phyloP scores from a whole-genome alignment of 2,797 vertebrate genomes.

The Mormyrops boulengeri region DNA sequence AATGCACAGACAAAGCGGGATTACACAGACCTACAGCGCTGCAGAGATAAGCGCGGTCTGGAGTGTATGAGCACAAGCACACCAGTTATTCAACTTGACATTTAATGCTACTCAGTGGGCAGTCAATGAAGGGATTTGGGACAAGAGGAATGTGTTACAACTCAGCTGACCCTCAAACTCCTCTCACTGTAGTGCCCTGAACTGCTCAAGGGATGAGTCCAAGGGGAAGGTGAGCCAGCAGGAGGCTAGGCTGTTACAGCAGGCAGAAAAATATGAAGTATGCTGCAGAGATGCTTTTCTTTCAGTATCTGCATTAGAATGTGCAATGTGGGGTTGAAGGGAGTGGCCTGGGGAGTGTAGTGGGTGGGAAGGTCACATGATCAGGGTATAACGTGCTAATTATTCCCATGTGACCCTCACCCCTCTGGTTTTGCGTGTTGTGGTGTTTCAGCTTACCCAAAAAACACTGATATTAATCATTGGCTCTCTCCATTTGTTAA shows the following conservation, averaged over 20 bases:
- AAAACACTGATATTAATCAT: neutral
- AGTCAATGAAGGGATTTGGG: conserved; percentile 42
- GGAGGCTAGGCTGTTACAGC: neutral
- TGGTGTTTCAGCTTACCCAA: conserved; percentile 12
- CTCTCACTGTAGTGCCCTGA: conserved; percentile 27
- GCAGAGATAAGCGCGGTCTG: conserved; percentile 38
- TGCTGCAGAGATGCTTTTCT: neutral
- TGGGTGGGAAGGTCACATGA: neutral
- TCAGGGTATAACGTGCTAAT: neutral
- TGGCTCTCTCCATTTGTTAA: neutral
- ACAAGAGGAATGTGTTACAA: conserved; percentile 35
- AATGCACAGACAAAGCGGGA: conserved; percentile 38
- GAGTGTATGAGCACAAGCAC: conserved; percentile 34
- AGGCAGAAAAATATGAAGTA: neutral
- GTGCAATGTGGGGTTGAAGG: neutral
- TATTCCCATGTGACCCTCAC: neutral
- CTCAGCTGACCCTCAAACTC: conserved; percentile 30
- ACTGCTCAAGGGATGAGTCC: conserved; percentile 22
- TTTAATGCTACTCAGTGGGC: conserved; percentile 41
- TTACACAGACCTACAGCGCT: conserved; percentile 28
- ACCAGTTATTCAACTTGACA: conserved; percentile 43
- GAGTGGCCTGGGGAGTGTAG: neutral
- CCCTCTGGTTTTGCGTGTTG: neutral
- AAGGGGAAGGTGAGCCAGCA: neutral
- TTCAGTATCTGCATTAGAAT: neutral